A percentile compares a stretch with the other conserved stretches of the same genome.
These are phyloP conservation scores for Coturnix japonica DNA, from an alignment of 2,113 vertebrate species.

Conservation along the genomic window DNA sequence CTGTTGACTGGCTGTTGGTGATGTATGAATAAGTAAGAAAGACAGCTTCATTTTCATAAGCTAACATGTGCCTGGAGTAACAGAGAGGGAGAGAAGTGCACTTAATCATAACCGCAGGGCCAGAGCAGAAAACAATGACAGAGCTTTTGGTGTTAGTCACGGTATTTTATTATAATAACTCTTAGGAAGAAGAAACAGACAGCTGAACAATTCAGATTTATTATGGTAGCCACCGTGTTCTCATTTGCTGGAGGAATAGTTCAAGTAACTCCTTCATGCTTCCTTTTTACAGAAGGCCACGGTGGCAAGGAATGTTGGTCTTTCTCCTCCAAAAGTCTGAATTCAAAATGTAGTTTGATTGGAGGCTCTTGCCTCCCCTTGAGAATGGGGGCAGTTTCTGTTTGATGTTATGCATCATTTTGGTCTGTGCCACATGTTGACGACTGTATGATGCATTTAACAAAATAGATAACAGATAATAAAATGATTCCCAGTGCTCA, in stretches of 20 bases:
- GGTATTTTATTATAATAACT: constrained; percentile 66
- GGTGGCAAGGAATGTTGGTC: not conserved
- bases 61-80: constrained; percentile 68
- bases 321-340: not conserved
- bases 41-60: constrained; percentile 80
- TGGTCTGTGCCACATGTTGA: not conserved
- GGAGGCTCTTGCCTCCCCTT: too few relatives aligned
- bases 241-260: not conserved
- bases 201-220: not conserved
- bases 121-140: constrained; percentile 59
- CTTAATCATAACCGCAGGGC: constrained; percentile 73
- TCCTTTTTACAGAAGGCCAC: not conserved
- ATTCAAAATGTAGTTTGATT: not conserved
- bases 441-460: not conserved
- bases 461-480: not conserved
- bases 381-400: not conserved
- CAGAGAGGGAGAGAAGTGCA: constrained; percentile 16
- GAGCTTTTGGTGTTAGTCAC: constrained; percentile 62
- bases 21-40: constrained; percentile 75
- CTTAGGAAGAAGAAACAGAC: not conserved
- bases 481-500: not conserved
- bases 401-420: fast-evolving
- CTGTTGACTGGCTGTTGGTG: constrained; percentile 69
- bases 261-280: not conserved
- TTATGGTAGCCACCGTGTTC: not conserved